Percentiles rank a stretch among this genome's conserved stretches.
Evolutionary conservation across 2,797 vertebrate genomes (phyloP).

Genomic region (Adrianichthys oophorus): DNA sequence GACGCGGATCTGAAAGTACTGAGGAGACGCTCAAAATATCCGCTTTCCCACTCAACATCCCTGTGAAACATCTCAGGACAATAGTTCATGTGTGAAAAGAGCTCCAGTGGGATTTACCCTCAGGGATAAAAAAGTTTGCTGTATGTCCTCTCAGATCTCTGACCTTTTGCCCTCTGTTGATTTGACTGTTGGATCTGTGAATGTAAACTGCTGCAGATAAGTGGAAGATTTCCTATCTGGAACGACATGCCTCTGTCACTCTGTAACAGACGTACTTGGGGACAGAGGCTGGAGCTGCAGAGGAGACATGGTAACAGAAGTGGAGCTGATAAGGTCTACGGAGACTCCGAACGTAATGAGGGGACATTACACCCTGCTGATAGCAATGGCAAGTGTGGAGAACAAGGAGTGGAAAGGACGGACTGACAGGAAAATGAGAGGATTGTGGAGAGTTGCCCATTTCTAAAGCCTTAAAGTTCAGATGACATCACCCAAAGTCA

Average conservation of each 20-base stretch:
- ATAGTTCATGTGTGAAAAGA: too few species aligned
- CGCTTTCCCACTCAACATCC: too few species aligned
- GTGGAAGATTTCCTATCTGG: conserved; percentile 4
- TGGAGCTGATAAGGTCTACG: conserved; percentile 47
- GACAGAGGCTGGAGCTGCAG: conserved; percentile 11
- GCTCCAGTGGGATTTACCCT: not conserved
- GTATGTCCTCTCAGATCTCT: not conserved
- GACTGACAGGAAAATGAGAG: conserved; percentile 12
- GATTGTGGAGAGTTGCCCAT: not conserved
- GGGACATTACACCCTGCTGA: conserved; percentile 44
- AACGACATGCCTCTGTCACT: conserved; percentile 5
- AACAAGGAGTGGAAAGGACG: not conserved
- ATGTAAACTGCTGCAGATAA: conserved; percentile 4
- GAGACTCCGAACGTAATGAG: conserved; percentile 45
- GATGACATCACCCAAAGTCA: not conserved
- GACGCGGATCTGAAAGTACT: too few species aligned
- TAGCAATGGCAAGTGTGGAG: conserved; percentile 40
- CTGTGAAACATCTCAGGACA: too few species aligned
- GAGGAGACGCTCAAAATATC: too few species aligned
- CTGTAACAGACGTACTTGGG: not conserved
- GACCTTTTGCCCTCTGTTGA: not conserved
- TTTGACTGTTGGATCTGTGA: conserved; percentile 2
- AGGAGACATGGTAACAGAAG: conserved; percentile 34
- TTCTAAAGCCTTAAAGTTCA: not conserved
- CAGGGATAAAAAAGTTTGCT: not conserved